Evolutionary conservation across 2,113 vertebrate species (phyloP).

Genomic region (Vanacampus margaritifer): DNA sequence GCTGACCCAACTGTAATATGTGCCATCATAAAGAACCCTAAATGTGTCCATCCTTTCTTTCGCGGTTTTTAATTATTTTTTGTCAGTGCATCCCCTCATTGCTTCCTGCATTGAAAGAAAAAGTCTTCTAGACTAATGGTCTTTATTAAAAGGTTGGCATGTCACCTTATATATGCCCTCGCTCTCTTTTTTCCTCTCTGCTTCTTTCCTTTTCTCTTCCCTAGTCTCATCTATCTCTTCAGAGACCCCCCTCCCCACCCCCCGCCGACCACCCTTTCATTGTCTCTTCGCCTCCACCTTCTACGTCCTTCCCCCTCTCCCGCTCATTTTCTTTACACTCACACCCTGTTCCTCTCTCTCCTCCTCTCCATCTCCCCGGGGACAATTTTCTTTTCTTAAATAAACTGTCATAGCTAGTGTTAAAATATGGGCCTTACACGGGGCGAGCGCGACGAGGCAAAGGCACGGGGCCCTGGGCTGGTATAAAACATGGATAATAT

Average conservation of each 20-base stretch:
- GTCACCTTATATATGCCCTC: conserved; percentile 89
- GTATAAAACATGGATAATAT: conserved; percentile 99
- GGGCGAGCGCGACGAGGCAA: conserved; percentile 79
- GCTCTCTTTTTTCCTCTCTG: conserved; percentile 49
- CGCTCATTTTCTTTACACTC: conserved; percentile 44
- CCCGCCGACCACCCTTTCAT: conserved; percentile 30
- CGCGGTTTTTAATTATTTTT: neutral
- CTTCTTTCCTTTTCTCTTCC: conserved; percentile 31
- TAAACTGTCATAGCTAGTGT: conserved; percentile 99
- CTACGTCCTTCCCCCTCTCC: conserved; percentile 52
- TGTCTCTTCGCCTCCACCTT: conserved; percentile 35
- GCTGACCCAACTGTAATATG: neutral
- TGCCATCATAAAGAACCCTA: neutral
- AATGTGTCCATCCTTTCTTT: neutral
- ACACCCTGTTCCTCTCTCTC: conserved; percentile 18
- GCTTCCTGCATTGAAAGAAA: conserved; percentile 82
- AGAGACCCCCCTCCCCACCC: conserved; percentile 6
- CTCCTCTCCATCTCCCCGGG: conserved; percentile 81
- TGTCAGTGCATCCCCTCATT: conserved; percentile 71
- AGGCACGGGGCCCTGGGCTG: conserved; percentile 82
- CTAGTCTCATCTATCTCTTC: conserved; percentile 45
- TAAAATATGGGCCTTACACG: conserved; percentile 97
- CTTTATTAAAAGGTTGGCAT: conserved; percentile 94
- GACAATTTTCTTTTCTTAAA: conserved; percentile 99
- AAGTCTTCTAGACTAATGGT: conserved; percentile 87